These are phyloP conservation scores for Heliconius hewitsoni DNA, from an alignment of 1,140 invertebrate genomes.

Conservation along the genomic window DNA sequence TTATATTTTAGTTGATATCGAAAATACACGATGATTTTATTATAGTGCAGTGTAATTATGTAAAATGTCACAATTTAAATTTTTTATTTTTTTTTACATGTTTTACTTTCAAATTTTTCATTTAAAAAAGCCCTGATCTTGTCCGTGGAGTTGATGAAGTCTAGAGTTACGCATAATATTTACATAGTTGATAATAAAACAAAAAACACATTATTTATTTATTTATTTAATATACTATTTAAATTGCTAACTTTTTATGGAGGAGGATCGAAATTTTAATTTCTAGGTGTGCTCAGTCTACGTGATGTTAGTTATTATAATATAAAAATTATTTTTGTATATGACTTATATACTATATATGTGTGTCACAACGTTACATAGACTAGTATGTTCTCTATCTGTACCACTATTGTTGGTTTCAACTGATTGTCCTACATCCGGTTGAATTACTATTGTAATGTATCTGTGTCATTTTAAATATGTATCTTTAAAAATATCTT, in stretches of 20 bases:
- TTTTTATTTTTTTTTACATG: too few species aligned
- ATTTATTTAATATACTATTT: too few species aligned
- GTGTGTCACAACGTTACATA: not conserved
- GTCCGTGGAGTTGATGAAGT: too few species aligned
- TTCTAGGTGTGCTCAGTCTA: not conserved
- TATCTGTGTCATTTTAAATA: constrained; percentile 10
- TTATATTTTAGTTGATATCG: not conserved
- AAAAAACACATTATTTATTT: too few species aligned
- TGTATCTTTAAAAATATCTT: not conserved
- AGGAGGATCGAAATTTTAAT: too few species aligned
- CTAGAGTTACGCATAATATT: not conserved
- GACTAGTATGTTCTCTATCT: not conserved
- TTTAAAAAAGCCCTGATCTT: too few species aligned
- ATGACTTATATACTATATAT: not conserved
- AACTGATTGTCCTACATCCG: constrained; percentile 24
- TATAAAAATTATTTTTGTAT: not conserved
- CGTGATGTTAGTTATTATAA: not conserved
- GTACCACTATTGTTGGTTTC: constrained; percentile 18
- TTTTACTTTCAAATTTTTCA: too few species aligned
- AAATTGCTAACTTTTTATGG: too few species aligned
- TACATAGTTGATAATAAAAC: too few species aligned
- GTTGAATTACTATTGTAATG: constrained; percentile 5
- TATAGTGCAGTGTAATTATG: too few species aligned
- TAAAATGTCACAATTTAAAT: too few species aligned
- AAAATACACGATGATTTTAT: too few species aligned